These are phyloP conservation scores for Lapara coniferarum DNA, from an alignment of 2,888 invertebrate species.

Conservation along the genomic window DNA sequence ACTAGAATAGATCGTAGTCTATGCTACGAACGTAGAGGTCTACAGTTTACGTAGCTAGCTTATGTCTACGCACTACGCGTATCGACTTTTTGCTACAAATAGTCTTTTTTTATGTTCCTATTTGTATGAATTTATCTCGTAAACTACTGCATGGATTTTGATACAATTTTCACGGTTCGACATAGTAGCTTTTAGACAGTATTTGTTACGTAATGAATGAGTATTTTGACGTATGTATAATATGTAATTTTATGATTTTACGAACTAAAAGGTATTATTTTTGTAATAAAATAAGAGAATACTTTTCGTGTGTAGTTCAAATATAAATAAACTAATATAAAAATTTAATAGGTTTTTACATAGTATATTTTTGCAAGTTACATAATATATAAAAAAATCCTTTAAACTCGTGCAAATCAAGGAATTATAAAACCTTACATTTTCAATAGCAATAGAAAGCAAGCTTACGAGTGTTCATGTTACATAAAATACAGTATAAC, in stretches of 20 bases:
- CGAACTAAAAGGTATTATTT: too few relatives aligned
- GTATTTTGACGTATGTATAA: neutral
- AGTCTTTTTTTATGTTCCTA: slow-evolving; percentile 13
- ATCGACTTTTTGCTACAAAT: slow-evolving; percentile 32
- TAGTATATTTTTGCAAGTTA: too few relatives aligned
- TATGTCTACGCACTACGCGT: slow-evolving; percentile 42
- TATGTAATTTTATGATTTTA: neutral
- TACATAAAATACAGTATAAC: neutral
- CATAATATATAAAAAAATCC: too few relatives aligned
- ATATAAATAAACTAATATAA: too few relatives aligned
- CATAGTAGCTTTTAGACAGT: neutral
- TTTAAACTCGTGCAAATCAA: too few relatives aligned
- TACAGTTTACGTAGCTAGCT: slow-evolving; percentile 53
- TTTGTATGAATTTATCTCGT: slow-evolving; percentile 11
- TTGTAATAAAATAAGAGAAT: too few relatives aligned
- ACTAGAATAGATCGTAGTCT: slow-evolving; percentile 38
- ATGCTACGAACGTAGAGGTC: slow-evolving; percentile 55
- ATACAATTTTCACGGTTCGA: neutral
- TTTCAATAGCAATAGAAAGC: too few relatives aligned
- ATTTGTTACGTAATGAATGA: neutral
- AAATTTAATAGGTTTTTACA: too few relatives aligned
- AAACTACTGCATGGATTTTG: slow-evolving; percentile 15
- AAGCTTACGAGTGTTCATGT: neutral
- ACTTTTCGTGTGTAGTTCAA: too few relatives aligned
- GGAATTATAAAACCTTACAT: too few relatives aligned